Conservation (phyloP, 2,888 invertebrate genomes). For the Amblyteles armatorius region DNA sequence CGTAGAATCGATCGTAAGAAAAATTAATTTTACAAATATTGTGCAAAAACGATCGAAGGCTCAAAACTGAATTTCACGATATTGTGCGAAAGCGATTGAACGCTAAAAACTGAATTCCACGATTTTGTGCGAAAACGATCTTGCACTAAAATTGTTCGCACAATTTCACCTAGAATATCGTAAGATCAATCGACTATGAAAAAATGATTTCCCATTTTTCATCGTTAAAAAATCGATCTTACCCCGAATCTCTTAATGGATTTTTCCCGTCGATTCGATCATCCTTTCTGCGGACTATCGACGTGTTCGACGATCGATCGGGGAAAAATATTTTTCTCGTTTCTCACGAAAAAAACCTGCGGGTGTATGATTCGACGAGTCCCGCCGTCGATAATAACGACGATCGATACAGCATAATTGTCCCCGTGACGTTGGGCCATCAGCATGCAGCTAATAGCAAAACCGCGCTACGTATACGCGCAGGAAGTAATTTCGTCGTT, state of each 20-base stretch:
- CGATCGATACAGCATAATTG: slow-evolving; percentile 53
- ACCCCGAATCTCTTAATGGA: neutral
- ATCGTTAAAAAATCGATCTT: too few species aligned
- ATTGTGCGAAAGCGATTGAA: neutral
- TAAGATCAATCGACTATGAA: too few species aligned
- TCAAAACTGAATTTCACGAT: neutral
- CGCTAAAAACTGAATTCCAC: neutral
- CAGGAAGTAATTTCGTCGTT: slow-evolving; percentile 46
- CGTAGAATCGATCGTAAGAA: neutral
- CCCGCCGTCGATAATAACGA: slow-evolving; percentile 39
- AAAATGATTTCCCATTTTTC: too few species aligned
- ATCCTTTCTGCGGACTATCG: neutral
- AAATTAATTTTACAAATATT: too few species aligned
- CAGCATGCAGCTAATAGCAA: slow-evolving; percentile 33
- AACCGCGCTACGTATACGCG: slow-evolving; percentile 31
- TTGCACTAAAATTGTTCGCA: too few species aligned
- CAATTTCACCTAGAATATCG: too few species aligned
- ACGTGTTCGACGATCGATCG: neutral
- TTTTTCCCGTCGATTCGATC: neutral
- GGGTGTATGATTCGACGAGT: neutral
- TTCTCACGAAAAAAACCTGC: neutral
- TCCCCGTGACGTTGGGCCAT: slow-evolving; percentile 42
- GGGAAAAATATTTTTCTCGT: neutral
- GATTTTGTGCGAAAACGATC: neutral
- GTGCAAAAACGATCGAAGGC: too few species aligned